Evolutionary conservation across 1,140 invertebrate species (phyloP), one percentile per base, ranked within the genome.

Genomic region (Phymastichus coffea): DNA sequence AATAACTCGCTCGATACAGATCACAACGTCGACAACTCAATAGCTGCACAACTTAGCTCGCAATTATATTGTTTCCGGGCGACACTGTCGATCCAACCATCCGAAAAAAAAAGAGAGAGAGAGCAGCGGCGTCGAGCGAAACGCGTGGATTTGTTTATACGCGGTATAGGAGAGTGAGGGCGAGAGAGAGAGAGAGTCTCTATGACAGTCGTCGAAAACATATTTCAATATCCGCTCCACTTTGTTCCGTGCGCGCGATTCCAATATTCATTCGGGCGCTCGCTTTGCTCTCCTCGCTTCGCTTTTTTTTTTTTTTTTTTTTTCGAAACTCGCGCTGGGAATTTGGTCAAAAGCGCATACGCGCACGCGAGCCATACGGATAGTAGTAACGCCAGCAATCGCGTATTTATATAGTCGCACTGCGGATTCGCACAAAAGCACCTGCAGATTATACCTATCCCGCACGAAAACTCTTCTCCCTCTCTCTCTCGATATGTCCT

Each of bases 141-240:
- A n/a, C n/a, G n/a, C 46, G 46, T 8, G 47, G 47, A 58, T 54
- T 59, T 58, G 51, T 54, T 48, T 58, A 59, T 56, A 28, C n/a
- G n/a, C n/a, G n/a, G n/a, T n/a, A n/a, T n/a, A n/a, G n/a, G n/a
- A n/a, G n/a, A n/a, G n/a, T n/a, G n/a, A n/a, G n/a, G n/a, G n/a
- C n/a, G n/a, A n/a, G n/a, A n/a, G n/a, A n/a, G n/a, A n/a, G n/a
- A n/a, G n/a, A n/a, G n/a, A 33, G 6, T 33, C 43, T 60, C 58
- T 52, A 61, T 55, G 58, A 61, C 51, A 51, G 51, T 57, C 57
- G 57, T 61, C 57, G 58, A 63, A 68, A 66, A 63, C 59, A 64
- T 64, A 62, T 59, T 66, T 66, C 63, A 66, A 66, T 66, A 66
- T 66, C 65, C 65, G 59, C 41, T 59, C 59, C 63, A 66, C 62